Conservation (phyloP, 35 echinoderm and acorn worm species). For the Heliocidaris erythrogramma region DNA sequence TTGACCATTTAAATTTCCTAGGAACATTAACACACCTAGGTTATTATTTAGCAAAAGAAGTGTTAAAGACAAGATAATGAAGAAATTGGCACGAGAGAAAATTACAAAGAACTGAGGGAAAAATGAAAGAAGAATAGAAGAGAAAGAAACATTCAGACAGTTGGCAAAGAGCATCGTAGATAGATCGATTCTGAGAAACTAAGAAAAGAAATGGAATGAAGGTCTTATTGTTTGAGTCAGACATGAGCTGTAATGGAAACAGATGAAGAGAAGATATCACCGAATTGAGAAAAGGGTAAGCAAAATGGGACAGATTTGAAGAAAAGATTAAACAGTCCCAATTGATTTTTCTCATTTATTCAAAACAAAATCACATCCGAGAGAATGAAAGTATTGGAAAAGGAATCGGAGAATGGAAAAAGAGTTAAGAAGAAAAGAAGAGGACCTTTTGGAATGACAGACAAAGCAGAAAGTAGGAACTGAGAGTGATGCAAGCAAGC, state of each 20-base stretch:
- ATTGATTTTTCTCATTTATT: neutral
- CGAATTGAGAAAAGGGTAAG: neutral
- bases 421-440: constrained; percentile 2
- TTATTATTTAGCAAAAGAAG: too few species aligned
- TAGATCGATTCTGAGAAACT: too few species aligned
- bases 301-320: neutral
- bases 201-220: too few species aligned
- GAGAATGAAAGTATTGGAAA: neutral
- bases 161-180: neutral
- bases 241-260: neutral
- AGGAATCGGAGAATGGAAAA: neutral
- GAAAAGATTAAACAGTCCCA: neutral
- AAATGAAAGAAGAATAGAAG: neutral
- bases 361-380: neutral
- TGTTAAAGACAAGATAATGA: too few species aligned
- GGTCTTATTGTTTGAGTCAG: neutral
- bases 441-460: constrained; percentile 19
- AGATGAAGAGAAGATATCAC: neutral
- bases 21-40: too few species aligned
- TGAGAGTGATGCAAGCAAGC: constrained; percentile 17
- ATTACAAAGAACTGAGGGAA: neutral
- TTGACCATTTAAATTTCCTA: too few species aligned
- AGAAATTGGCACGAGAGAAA: neutral
- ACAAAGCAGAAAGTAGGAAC: neutral
- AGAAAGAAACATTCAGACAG: neutral